phyloP scores from a whole-genome alignment of 2,888 invertebrate genomes.

The Strigamia crassipes region DNA sequence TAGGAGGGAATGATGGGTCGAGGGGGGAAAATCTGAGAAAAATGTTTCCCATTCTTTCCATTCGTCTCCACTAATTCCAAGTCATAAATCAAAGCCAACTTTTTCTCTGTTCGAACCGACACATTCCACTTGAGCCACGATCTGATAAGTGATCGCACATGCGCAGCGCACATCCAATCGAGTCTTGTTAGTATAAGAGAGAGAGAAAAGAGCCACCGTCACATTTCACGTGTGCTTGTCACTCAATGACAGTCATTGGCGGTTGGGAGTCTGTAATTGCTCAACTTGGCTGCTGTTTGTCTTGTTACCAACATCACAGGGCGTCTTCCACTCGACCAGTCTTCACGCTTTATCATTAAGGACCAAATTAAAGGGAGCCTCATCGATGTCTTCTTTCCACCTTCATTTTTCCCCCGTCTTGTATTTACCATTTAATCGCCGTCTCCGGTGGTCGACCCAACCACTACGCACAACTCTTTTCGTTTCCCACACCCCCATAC shows the following conservation, averaged over 20 bases:
- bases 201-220: constrained; percentile 22
- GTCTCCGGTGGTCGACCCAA: not conserved
- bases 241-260: constrained; percentile 30
- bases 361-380: constrained; percentile 14
- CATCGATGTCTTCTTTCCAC: constrained; percentile 26
- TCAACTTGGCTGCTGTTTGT: constrained; percentile 30
- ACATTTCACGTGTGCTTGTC: constrained; percentile 26
- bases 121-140: constrained; percentile 30
- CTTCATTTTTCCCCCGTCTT: constrained; percentile 17
- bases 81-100: constrained; percentile 17
- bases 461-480: not conserved
- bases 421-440: constrained; percentile 17
- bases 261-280: constrained; percentile 30
- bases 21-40: not conserved
- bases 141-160: constrained; percentile 30
- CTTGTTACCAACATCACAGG: constrained; percentile 30
- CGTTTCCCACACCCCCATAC: not conserved
- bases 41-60: constrained; percentile 19
- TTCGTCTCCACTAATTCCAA: constrained; percentile 30
- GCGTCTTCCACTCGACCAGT: constrained; percentile 1
- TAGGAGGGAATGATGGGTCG: not conserved
- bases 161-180: constrained; percentile 16
- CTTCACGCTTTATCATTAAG: constrained; percentile 30
- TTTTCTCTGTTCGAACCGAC: constrained; percentile 29
- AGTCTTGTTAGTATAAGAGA: constrained; percentile 27